phyloP scores from a whole-genome alignment of 1,140 invertebrate genomes.

The Ridgeia piscesae region DNA sequence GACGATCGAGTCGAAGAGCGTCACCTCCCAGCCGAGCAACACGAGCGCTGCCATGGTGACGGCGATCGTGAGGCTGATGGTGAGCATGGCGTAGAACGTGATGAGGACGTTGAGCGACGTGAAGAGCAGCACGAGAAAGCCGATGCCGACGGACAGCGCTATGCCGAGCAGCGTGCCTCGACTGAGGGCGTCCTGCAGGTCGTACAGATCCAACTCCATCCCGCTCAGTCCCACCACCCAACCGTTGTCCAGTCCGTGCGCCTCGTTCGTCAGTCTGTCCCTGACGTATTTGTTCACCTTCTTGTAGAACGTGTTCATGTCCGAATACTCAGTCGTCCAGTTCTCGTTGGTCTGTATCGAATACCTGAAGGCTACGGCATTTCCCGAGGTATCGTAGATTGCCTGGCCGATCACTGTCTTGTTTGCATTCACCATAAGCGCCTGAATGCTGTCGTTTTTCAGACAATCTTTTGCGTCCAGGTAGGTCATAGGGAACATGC shows the following conservation, averaged over 20 bases:
- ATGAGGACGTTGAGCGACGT: constrained; percentile 83
- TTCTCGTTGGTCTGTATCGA: constrained; percentile 84
- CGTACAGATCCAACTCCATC: constrained; percentile 85
- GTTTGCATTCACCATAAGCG: not conserved
- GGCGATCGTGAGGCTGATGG: constrained; percentile 82
- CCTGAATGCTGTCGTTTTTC: not conserved
- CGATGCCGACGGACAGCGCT: constrained; percentile 75
- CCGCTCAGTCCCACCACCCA: constrained; percentile 90
- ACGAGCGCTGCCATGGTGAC: constrained; percentile 82
- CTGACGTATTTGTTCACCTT: constrained; percentile 69
- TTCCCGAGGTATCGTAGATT: not conserved
- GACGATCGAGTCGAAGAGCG: constrained; percentile 91
- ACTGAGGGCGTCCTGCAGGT: constrained; percentile 82
- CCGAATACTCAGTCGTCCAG: constrained; percentile 77
- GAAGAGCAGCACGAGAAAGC: constrained; percentile 77
- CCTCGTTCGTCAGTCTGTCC: constrained; percentile 59
- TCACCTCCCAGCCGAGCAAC: constrained; percentile 88
- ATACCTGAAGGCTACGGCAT: constrained; percentile 66
- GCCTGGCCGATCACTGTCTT: constrained; percentile 64
- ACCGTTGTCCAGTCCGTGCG: constrained; percentile 79
- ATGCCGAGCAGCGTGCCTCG: constrained; percentile 80
- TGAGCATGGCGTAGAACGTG: constrained; percentile 80
- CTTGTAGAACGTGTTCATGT: constrained; percentile 78
- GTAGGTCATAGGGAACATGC: constrained; percentile 71
- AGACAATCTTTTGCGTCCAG: constrained; percentile 67